Conservation (phyloP, 2,113 vertebrate species). For the Campylomormyrus numenius region DNA sequence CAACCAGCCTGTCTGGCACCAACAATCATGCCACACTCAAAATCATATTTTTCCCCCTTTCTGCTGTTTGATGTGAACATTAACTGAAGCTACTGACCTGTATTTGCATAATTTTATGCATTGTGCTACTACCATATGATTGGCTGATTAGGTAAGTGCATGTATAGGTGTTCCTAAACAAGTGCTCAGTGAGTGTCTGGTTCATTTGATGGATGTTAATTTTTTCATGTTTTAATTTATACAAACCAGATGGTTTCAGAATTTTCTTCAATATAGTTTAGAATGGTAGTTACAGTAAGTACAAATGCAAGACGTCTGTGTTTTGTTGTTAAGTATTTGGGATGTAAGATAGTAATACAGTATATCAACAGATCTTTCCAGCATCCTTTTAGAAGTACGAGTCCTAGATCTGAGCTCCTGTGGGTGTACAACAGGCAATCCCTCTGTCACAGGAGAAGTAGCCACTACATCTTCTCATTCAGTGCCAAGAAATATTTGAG, state of each 20-base stretch:
- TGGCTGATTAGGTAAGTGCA: background rate
- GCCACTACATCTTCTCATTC: background rate
- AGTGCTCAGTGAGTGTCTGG: background rate
- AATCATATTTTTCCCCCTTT: background rate
- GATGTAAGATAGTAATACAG: conserved; percentile 28
- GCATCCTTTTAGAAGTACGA: conserved; percentile 30
- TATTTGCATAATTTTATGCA: background rate
- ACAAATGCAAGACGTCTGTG: background rate
- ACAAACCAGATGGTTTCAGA: background rate
- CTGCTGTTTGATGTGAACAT: background rate
- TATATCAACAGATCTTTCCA: conserved; percentile 35
- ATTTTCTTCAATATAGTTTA: background rate
- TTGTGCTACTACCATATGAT: background rate
- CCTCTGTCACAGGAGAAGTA: background rate
- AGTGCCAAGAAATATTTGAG: background rate
- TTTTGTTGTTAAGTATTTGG: conserved; percentile 15
- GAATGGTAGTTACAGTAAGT: background rate
- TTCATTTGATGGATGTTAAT: background rate
- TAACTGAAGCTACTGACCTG: background rate
- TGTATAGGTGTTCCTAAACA: background rate
- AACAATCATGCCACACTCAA: background rate
- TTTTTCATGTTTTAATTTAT: background rate
- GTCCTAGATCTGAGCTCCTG: conserved; percentile 19
- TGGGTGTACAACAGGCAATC: conserved; percentile 17
- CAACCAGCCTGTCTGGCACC: background rate